Base-by-base conservation (phyloP, 2,888 invertebrate genomes). In the Amitus sp. region DNA sequence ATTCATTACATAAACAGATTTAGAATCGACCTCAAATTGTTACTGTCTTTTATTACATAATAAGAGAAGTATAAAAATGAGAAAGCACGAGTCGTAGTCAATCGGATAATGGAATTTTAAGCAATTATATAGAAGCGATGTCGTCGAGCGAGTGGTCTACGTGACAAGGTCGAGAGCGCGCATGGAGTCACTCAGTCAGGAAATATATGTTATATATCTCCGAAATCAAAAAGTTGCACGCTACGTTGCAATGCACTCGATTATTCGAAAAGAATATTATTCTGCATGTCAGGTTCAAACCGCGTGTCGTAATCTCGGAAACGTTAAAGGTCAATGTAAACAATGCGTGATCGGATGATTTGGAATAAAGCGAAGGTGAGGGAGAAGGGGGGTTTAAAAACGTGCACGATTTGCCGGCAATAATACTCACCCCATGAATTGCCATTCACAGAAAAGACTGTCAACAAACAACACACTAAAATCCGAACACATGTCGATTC, bases 131-230 rank as follows among this genome's bases (percentile, higher is more conserved):
- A 52, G 33, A 47, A 49, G 12, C 37, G n/a, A n/a, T n/a, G n/a
- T n/a, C n/a, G n/a, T n/a, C n/a, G n/a, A n/a, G n/a, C 39, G 45
- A 62, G 67, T 75, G 79, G 80, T 74, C 74, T 80, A 79, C 80
- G 80, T 79, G 80, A 78, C 80, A 70, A 70, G 61, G 55, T 54
- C 67, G 62, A 51, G 66, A 68, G 70, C 71, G 70, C 73, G 74
- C 74, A 80, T 79, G 80, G 79, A 73, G 76, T 62, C 68, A 61
- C 50, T 62, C 45, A 42, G n/a, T n/a, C n/a, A n/a, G n/a, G n/a
- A 10, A 12, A 30, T 30, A 30, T 19, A 15, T 5, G 33, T n/a
- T 13, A 15, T 17, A 17, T 15, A 27, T 45, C 40, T 46, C 19
- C 34, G 45, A 45, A 27, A 33, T 10, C 48, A 7, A 19, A 37